Evolutionary conservation across 2,888 invertebrate genomes (phyloP), one percentile per base, ranked within the genome.

Genomic region (Caenorhabditis virilis): DNA sequence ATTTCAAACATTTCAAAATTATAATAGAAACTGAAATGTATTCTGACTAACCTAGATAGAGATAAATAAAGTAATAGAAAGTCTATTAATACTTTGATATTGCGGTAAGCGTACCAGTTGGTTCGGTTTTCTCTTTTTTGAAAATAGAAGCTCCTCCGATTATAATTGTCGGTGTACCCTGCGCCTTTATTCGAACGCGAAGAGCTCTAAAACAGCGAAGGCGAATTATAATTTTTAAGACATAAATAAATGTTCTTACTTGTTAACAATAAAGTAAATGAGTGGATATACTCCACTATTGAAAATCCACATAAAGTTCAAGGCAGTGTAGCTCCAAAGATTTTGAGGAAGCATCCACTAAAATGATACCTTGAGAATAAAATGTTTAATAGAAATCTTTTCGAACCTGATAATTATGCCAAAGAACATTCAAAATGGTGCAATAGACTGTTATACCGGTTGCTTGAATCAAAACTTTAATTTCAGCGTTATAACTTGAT

Each of bases 231-330:
- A n/a, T n/a, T n/a, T n/a, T n/a, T n/a, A n/a, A n/a, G n/a, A n/a
- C n/a, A n/a, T n/a, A n/a, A n/a, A n/a, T 36, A 36, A 42, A 36
- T 11, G 7, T 18, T 6, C 69, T 49, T 41, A 72, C 74, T 66
- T 64, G 33, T 78, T 76, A 5, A 72, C 70, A 53, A 72, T 65
- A 25, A 77, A 71, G 36, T 78, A 78, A 25, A 78, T 69, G 20
- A 78, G 18, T 0, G 78, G 78, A 66, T 78, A 73, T 11, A 78
- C 70, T 33, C 76, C 78, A 42, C 72, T 67, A 46, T 77, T 78
- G 43, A 72, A 59, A 22, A 78, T 78, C 78, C 78, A 78, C 78
- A 78, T 78, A 33, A 78, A 76, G 46, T 78, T 78, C 25, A 78
- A 62, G 5, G 57, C 72, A 20, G 60, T 62, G 48, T 74, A 78